Evolutionary conservation across 2,888 invertebrate species (phyloP).

Genomic region (Drosophila kambysellisi): DNA sequence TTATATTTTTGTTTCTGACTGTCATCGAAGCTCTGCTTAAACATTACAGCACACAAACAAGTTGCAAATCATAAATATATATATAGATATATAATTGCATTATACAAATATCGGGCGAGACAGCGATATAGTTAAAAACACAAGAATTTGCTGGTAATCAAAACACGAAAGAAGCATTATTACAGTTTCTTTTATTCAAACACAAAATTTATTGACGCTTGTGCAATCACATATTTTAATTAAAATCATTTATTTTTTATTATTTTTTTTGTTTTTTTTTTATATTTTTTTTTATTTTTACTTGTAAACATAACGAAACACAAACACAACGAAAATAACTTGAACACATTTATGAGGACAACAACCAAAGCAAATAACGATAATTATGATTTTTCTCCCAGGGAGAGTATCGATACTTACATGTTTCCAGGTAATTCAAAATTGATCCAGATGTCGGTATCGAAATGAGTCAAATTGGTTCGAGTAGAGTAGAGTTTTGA

Average conservation of each 20-base stretch:
- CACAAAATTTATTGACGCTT: conserved; percentile 29
- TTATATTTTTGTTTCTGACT: conserved; percentile 63
- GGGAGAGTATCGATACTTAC: conserved; percentile 66
- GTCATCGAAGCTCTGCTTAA: conserved; percentile 83
- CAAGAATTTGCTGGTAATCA: conserved; percentile 31
- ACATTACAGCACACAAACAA: conserved; percentile 82
- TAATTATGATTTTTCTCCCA: conserved; percentile 63
- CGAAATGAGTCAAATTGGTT: conserved; percentile 66
- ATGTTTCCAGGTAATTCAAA: conserved; percentile 49
- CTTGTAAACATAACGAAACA: conserved; percentile 54
- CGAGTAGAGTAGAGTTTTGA: conserved; percentile 65
- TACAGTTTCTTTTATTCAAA: conserved; percentile 43
- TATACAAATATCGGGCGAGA: conserved; percentile 57
- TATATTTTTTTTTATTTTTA: conserved; percentile 15
- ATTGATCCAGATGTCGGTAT: conserved; percentile 51
- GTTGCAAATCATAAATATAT: conserved; percentile 60
- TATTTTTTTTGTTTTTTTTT: conserved; percentile 9
- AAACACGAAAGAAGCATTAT: conserved; percentile 47
- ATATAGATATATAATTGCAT: conserved; percentile 45
- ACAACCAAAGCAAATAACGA: conserved; percentile 78
- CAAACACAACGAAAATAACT: conserved; percentile 74
- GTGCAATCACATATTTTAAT: conserved; percentile 18
- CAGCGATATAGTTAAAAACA: conserved; percentile 53
- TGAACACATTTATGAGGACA: conserved; percentile 76
- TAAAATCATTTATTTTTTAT: conserved; percentile 19